phyloP scores from a whole-genome alignment of 1,140 invertebrate genomes.

The Melitaea cinxia region DNA sequence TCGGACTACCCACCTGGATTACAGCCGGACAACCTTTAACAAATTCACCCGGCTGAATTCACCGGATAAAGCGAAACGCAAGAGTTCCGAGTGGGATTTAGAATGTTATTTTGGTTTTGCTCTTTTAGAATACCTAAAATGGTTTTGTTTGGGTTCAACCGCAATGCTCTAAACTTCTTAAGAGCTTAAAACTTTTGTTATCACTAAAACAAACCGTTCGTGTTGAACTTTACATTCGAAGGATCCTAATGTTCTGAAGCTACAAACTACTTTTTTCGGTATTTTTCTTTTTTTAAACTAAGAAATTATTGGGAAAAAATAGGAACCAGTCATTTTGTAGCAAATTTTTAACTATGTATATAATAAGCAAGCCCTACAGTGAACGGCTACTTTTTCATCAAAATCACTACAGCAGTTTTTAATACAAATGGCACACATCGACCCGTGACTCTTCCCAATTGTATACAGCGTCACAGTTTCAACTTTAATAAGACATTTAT shows the following conservation, averaged over 20 bases:
- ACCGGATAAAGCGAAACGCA: constrained; percentile 32
- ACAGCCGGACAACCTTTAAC: constrained; percentile 31
- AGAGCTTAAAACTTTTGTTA: not conserved
- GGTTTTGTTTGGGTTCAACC: not conserved
- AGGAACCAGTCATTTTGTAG: too few relatives aligned
- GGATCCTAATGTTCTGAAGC: too few relatives aligned
- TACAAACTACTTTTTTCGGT: too few relatives aligned
- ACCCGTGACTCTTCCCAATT: too few relatives aligned
- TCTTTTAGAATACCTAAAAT: constrained; percentile 15
- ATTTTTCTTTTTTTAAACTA: not conserved
- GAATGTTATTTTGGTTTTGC: constrained; percentile 21
- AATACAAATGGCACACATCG: too few relatives aligned
- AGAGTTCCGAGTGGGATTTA: constrained; percentile 29
- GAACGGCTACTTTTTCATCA: too few relatives aligned
- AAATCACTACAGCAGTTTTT: too few relatives aligned
- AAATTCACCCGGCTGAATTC: constrained; percentile 30
- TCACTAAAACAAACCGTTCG: not conserved
- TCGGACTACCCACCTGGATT: constrained; percentile 28
- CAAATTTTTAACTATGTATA: too few relatives aligned
- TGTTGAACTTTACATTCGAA: too few relatives aligned
- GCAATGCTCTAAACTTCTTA: not conserved
- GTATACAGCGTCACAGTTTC: too few relatives aligned
- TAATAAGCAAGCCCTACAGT: too few relatives aligned
- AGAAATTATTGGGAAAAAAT: not conserved
- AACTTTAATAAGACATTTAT: too few relatives aligned